Percentiles rank a stretch among this genome's conserved stretches.
phyloP scores from a whole-genome alignment of 2,797 vertebrate species.

The Xiphorhynchus erythropygius region DNA sequence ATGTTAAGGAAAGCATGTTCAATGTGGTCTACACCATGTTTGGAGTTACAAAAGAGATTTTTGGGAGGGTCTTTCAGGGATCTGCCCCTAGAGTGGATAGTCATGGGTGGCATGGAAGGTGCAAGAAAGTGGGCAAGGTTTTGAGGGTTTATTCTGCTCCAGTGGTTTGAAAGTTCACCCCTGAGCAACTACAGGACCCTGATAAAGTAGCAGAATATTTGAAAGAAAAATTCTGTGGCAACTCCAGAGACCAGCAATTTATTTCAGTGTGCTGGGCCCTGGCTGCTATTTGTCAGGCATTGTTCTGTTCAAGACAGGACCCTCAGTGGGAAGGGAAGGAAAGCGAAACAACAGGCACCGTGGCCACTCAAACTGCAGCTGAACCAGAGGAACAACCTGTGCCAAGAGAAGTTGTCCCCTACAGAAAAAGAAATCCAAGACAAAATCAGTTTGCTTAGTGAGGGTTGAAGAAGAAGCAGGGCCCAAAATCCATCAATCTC shows the following conservation, averaged over 20 bases:
- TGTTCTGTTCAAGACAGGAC: background rate
- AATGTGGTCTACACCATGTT: background rate
- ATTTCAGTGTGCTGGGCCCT: background rate
- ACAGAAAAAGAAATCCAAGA: background rate
- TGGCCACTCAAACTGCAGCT: background rate
- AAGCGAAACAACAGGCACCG: background rate
- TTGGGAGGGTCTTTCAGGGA: background rate
- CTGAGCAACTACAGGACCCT: background rate
- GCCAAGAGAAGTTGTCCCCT: background rate
- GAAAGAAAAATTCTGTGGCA: background rate
- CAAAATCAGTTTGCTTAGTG: background rate
- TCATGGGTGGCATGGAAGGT: background rate
- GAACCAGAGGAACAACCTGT: background rate
- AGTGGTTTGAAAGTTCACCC: background rate
- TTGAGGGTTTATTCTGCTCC: background rate
- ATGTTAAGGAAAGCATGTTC: background rate
- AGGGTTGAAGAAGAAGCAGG: background rate
- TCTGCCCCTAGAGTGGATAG: background rate
- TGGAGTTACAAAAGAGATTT: background rate
- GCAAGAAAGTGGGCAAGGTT: background rate
- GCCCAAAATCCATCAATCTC: background rate
- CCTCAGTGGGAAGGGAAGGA: background rate
- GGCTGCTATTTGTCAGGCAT: background rate
- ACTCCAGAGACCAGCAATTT: background rate
- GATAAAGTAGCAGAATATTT: background rate